These are phyloP conservation scores for Aurelia aurita DNA, from an alignment of 30 jellyfish, hydroid and myxozoan species.

Conservation along the genomic window DNA sequence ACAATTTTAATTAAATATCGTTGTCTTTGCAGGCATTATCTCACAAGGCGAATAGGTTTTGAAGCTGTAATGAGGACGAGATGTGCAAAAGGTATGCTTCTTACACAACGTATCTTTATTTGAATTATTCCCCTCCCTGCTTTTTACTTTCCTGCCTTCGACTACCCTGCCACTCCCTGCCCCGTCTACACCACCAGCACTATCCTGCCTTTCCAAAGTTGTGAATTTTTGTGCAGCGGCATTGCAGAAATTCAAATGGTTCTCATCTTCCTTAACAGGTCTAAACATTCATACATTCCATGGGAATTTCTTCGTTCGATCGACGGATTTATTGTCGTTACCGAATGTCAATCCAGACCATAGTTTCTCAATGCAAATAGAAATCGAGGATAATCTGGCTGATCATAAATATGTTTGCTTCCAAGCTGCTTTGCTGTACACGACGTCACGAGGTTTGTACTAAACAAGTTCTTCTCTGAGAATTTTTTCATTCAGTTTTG, in stretches of 20 bases:
- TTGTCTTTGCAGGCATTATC: slow-evolving; percentile 72
- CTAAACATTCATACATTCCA: slow-evolving; percentile 93
- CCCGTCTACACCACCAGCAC: too few relatives aligned
- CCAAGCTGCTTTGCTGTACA: slow-evolving; percentile 98
- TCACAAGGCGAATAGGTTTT: slow-evolving; percentile 91
- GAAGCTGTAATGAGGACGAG: slow-evolving; percentile 98
- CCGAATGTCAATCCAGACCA: slow-evolving; percentile 99
- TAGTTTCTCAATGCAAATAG: slow-evolving; percentile 95
- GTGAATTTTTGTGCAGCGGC: too few relatives aligned
- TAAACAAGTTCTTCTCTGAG: too few relatives aligned
- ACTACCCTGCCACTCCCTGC: too few relatives aligned
- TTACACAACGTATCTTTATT: neutral
- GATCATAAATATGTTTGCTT: slow-evolving; percentile 84
- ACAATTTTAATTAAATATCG: neutral
- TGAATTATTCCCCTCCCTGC: neutral
- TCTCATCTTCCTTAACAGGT: slow-evolving; percentile 45
- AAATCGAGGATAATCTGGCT: slow-evolving; percentile 86
- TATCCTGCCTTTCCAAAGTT: too few relatives aligned
- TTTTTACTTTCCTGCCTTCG: neutral
- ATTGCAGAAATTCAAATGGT: too few relatives aligned
- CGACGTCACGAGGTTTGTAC: slow-evolving; percentile 85
- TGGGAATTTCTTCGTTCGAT: slow-evolving; percentile 98
- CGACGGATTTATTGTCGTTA: slow-evolving; percentile 92
- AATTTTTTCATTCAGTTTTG: too few relatives aligned
- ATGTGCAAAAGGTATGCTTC: slow-evolving; percentile 86